Evolutionary conservation across 2,888 invertebrate genomes (phyloP).

Genomic region (Heliconius hortense): DNA sequence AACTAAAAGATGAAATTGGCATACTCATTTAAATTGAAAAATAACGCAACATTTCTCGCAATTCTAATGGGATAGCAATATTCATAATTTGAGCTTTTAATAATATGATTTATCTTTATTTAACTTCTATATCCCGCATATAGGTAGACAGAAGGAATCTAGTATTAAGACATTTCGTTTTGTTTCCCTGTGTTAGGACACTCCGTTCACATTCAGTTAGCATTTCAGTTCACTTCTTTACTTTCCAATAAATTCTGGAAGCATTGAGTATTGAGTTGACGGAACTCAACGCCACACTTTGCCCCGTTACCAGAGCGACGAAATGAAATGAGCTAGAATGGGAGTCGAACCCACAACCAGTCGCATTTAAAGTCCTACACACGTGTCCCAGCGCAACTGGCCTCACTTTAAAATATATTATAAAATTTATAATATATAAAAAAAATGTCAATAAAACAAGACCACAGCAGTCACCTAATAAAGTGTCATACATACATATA

Average conservation of each 20-base stretch:
- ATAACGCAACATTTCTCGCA: not conserved
- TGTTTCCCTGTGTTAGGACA: too few species aligned
- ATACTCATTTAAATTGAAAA: not conserved
- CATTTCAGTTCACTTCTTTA: too few species aligned
- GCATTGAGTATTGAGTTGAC: not conserved
- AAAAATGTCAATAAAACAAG: slow-evolving; percentile 4
- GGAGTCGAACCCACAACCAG: not conserved
- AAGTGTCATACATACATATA: not conserved
- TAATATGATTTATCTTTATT: not conserved
- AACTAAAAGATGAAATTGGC: not conserved
- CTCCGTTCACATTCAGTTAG: too few species aligned
- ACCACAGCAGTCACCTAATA: slow-evolving; percentile 7
- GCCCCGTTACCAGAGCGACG: not conserved
- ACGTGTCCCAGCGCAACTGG: too few species aligned
- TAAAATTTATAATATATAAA: not conserved
- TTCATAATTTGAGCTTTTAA: not conserved
- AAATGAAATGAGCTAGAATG: not conserved
- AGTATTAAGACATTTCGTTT: too few species aligned
- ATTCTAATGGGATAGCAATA: not conserved
- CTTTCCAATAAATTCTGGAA: too few species aligned
- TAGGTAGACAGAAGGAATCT: too few species aligned
- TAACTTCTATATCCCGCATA: too few species aligned
- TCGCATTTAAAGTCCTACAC: too few species aligned
- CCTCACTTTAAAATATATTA: not conserved
- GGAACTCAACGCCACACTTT: not conserved